Evolutionary conservation across 1,140 invertebrate genomes (phyloP).

Genomic region (Neomicropteryx cornuta): DNA sequence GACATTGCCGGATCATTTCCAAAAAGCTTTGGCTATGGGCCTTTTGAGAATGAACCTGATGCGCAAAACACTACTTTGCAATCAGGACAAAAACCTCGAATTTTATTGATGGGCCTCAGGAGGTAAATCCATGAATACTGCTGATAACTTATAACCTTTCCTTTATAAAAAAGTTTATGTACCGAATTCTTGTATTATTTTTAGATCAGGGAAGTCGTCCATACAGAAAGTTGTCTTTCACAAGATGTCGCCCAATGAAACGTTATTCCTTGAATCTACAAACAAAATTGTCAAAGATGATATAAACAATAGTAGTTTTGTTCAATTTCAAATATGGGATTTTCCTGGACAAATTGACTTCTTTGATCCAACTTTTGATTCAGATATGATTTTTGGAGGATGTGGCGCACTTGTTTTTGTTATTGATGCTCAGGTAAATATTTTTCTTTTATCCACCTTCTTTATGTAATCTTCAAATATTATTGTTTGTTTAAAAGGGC

Average conservation of each 20-base stretch:
- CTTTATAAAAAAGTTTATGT: constrained; percentile 1
- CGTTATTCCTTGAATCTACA: constrained; percentile 96
- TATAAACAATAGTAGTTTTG: constrained; percentile 93
- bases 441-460: constrained; percentile 2
- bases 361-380: constrained; percentile 92
- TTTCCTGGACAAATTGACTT: constrained; percentile 98
- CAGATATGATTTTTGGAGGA: constrained; percentile 88
- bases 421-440: constrained; percentile 88
- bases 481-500: too few relatives aligned
- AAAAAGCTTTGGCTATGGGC: constrained; percentile 86
- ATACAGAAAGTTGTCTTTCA: constrained; percentile 99
- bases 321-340: constrained; percentile 99
- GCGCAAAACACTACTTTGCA: constrained; percentile 42
- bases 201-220: constrained; percentile 97
- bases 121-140: constrained; percentile 43
- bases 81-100: constrained; percentile 77
- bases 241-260: constrained; percentile 99
- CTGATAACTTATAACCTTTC: constrained; percentile 4
- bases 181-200: constrained; percentile 24
- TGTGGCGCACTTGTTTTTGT: constrained; percentile 97
- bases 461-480: constrained; percentile 1
- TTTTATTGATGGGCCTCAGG: constrained; percentile 90
- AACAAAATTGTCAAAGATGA: constrained; percentile 98
- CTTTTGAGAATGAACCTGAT: constrained; percentile 57
- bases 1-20: constrained; percentile 65